Evolutionary conservation across 2,888 invertebrate genomes (phyloP).

Genomic region (Athetis lepigone): DNA sequence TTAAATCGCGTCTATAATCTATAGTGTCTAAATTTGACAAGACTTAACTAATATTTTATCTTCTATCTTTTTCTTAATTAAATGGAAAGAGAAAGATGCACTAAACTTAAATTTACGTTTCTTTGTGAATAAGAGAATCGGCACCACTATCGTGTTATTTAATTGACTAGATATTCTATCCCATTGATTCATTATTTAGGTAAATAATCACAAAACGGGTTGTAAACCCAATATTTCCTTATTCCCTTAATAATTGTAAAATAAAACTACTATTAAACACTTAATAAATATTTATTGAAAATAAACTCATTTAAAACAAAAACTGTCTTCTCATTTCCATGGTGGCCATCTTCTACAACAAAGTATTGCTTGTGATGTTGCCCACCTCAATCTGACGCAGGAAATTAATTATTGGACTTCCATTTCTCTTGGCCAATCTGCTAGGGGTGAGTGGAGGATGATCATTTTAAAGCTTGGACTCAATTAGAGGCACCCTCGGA

Average conservation of each 20-base stretch:
- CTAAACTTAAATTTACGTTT: too few relatives aligned
- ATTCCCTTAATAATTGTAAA: too few relatives aligned
- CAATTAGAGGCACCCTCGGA: too few relatives aligned
- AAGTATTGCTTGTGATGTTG: constrained; percentile 44
- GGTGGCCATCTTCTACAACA: constrained; percentile 40
- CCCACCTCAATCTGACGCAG: constrained; percentile 51
- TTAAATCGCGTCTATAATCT: too few relatives aligned
- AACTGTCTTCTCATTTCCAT: constrained; percentile 44
- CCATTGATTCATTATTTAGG: constrained; percentile 1
- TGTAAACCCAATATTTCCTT: background rate
- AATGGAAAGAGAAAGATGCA: too few relatives aligned
- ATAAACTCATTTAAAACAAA: constrained; percentile 56
- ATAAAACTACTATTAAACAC: constrained; percentile 48
- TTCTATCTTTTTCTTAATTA: too few relatives aligned
- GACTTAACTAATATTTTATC: too few relatives aligned
- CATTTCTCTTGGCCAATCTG: constrained; percentile 23
- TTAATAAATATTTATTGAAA: constrained; percentile 55
- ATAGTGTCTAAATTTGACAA: too few relatives aligned
- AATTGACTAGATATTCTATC: constrained; percentile 2
- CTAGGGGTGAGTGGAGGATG: constrained; percentile 31
- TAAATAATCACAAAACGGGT: constrained; percentile 12
- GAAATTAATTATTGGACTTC: constrained; percentile 26
- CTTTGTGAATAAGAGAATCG: too few relatives aligned
- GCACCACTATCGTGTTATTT: too few relatives aligned
- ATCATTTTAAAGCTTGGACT: constrained; percentile 3